Base-by-base conservation (phyloP, 2,797 vertebrate species). In the Apogon talboti region DNA sequence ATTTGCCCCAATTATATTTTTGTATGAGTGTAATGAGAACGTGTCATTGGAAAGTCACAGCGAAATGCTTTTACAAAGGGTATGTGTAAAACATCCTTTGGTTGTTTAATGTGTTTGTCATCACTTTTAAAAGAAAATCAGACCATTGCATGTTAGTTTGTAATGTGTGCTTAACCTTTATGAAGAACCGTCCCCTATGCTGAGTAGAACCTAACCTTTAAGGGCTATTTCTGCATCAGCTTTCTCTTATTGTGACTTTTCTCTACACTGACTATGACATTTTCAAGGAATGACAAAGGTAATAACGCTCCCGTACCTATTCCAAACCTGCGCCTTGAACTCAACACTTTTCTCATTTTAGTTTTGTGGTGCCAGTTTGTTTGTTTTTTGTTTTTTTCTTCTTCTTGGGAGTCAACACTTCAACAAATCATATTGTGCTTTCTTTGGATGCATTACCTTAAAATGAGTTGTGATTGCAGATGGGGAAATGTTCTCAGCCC, bases 141-240 rank as follows among this genome's bases (percentile, higher is more conserved):
- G 2, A 24, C 21, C 21, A 24, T 2, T 59, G 69, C 48, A 44
- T 76, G 47, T 87, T 75, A 64, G 67, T 56, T 74, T 21, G 37
- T 82, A 83, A 66, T 56, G 50, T 48, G 38, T 69, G 72, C 69
- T 83, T 91, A 89, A 89, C 87, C 88, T 92, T 91, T 89, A 57
- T 56, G 45, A 81, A 84, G 63, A 77, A 38, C 57, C 37, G 69
- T 72, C 48, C 49, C 60, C 42, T 57, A 37, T 75, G 50, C 72
- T 68, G 68, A 71, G 82, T 84, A 81, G 64, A 81, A 61, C 28
- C 18, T 92, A 92, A 93, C 91, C 91, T 93, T 93, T 93, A 89
- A 87, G 74, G 86, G 76, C 77, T 76, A 83, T 80, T 78, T 53
- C 77, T 77, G 58, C 59, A 75, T 73, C 68, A 63, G 62, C 64